A percentile compares a stretch with the other conserved stretches of the same genome.
Conservation (phyloP, 2,888 invertebrate species). For the Clanis bilineata region DNA sequence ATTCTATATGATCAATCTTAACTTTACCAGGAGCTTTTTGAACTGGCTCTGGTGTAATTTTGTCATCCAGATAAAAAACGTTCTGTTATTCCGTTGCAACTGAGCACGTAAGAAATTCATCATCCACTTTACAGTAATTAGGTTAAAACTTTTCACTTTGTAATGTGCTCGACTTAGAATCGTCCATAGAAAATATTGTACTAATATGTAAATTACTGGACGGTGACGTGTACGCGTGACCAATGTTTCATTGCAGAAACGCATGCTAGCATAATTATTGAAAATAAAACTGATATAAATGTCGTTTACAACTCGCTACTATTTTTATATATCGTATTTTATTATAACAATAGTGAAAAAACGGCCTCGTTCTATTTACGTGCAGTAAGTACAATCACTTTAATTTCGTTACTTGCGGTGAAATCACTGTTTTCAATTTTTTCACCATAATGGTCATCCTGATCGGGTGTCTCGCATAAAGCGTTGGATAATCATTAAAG, state of each 20-base stretch:
- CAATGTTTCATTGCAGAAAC: neutral
- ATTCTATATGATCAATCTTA: too few relatives aligned
- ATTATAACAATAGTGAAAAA: slow-evolving; percentile 19
- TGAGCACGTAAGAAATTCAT: neutral
- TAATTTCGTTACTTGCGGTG: neutral
- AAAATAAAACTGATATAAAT: neutral
- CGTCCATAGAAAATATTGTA: neutral
- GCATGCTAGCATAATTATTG: neutral
- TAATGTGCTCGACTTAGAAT: neutral
- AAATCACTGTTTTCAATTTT: neutral
- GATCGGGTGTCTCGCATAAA: too few relatives aligned
- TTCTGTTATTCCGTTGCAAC: neutral
- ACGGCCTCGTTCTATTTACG: slow-evolving; percentile 27
- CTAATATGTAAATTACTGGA: neutral
- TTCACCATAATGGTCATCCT: too few relatives aligned
- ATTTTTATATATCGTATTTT: neutral
- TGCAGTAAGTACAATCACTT: slow-evolving; percentile 20
- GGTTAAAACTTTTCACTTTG: neutral
- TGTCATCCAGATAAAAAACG: too few relatives aligned
- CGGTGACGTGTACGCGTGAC: neutral
- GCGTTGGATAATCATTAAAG: neutral
- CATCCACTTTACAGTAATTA: neutral
- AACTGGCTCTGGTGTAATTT: too few relatives aligned
- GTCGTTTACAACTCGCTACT: neutral
- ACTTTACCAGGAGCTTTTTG: too few relatives aligned